Percentiles rank a stretch among this genome's conserved stretches.
phyloP scores from a whole-genome alignment of 2,797 vertebrate species.

The Etheostoma nigrum region DNA sequence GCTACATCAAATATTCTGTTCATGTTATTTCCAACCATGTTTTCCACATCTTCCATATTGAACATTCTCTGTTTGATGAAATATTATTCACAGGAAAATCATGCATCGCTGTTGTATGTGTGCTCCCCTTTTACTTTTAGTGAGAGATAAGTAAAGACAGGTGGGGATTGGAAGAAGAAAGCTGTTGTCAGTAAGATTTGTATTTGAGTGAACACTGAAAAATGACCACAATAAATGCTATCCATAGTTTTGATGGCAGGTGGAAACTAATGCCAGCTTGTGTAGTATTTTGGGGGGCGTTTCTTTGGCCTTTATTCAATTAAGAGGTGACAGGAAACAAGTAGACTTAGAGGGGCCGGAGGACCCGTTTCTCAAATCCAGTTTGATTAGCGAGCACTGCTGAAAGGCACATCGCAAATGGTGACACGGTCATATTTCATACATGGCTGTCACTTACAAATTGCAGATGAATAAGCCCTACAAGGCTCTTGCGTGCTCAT shows the following conservation, averaged over 20 bases:
- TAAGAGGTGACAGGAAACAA: background rate
- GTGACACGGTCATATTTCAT: constrained; percentile 1
- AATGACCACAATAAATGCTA: constrained; percentile 3
- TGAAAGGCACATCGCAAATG: background rate
- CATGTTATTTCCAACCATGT: constrained; percentile 77
- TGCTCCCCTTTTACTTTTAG: constrained; percentile 55
- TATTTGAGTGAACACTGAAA: constrained; percentile 29
- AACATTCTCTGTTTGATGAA: constrained; percentile 70
- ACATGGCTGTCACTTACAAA: constrained; percentile 20
- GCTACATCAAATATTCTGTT: constrained; percentile 81
- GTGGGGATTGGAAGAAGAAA: constrained; percentile 8
- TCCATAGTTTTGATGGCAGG: constrained; percentile 3
- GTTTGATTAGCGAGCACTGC: background rate
- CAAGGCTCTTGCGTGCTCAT: background rate
- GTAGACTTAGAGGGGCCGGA: no score
- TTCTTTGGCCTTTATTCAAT: background rate
- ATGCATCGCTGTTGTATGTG: constrained; percentile 53
- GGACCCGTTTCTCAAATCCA: background rate
- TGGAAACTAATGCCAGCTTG: constrained; percentile 9
- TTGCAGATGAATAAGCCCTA: background rate
- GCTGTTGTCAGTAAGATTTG: constrained; percentile 20
- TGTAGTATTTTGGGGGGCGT: background rate
- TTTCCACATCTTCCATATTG: constrained; percentile 78
- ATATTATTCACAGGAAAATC: constrained; percentile 76
- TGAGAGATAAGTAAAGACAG: constrained; percentile 58